Evolutionary conservation across 1,140 invertebrate genomes (phyloP), one percentile per base, ranked within the genome.

Genomic region (Cydia pomonella): DNA sequence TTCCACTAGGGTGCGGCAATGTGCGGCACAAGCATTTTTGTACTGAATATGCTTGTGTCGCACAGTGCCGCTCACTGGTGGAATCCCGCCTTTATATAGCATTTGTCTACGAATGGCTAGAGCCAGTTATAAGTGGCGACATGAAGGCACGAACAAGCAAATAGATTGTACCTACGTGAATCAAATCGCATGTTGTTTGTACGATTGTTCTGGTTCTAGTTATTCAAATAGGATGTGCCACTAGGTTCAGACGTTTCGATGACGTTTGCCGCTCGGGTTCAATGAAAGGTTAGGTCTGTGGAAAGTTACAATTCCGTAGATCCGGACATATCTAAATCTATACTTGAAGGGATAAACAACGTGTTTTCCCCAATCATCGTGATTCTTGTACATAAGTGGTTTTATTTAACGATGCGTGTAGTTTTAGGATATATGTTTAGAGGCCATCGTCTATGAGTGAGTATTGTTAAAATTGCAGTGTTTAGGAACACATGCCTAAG

Each of bases 271-370:
- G 12, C 7, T 16, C 29, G 29, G 29, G 64, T 69, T 64, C 29
- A 69, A 29, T 27, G 64, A 69, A 69, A 69, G 64, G 64, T 69
- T 33, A 69, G 27, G 1, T 21, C 63, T 3, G 64, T 69, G 27
- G 64, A 69, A 69, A 33, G 53, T 59, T 23, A 59, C 21, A 3
- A 38, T 38, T n/a, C 18, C 47, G 6, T 50, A 18, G 47, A 50
- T 7, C 6, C 47, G 4, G 47, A 59, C 50, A n/a, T 53, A 18
- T 53, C 5, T 9, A 4, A 1, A 12, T 1, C 1, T 44, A 18
- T 53, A n/a, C 1, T 53, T 7, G 3, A 59, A 23, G 23, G 53
- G 53, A 23, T 59, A 59, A 23, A 59, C 53, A 59, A 59, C 53
- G 18, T 59, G 12, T 21, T 59, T 59, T 10, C 53, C 53, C 21